Base-by-base conservation (phyloP, 2,888 invertebrate genomes). In the Heliconius hortense region DNA sequence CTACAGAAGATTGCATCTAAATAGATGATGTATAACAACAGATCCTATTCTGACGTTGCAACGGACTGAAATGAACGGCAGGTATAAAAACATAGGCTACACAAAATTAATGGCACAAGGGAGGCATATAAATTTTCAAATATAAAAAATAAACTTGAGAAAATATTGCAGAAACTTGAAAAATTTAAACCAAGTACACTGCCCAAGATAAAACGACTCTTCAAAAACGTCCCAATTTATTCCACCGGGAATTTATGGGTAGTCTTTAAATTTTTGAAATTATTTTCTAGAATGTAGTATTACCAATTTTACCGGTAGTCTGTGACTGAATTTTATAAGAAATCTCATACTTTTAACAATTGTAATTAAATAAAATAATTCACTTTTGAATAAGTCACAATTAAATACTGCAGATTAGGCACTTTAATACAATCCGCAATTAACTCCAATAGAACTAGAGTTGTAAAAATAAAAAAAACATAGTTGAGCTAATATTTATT, bases 251-350 rank as follows among this genome's bases (percentile, higher is more conserved):
- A 82, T 82, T 80, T 84, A 86, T 85, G 90, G 88, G 88, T 87
- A 85, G 86, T 85, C 82, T 82, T 84, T 87, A 86, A 86, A 84
- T 85, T 89, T 90, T 92, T 88, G 90, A 89, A 90, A 90, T 89
- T 88, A 82, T 91, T 93, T 93, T 92, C 88, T 93, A 93, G 90
- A 83, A 75, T 82, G 87, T 93, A 93, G 90, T 83, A 86, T 89
- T 88, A 90, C 87, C 86, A 86, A 90, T 89, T 90, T 92, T 89
- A 90, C 82, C 87, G 89, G 90, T 93, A 93, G 94, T 88, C 89
- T 84, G 91, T 89, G 94, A 94, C 93, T 93, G 93, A 94, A 92
- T 92, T 93, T 93, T 93, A 89, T 92, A 93, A 91, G 82, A 82
- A 84, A 86, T 88, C 84, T 89, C 88, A 87, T 88, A 90, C 88